These are phyloP conservation scores for Neodiprion virginianus DNA, from an alignment of 1,140 invertebrate genomes.

Conservation along the genomic window DNA sequence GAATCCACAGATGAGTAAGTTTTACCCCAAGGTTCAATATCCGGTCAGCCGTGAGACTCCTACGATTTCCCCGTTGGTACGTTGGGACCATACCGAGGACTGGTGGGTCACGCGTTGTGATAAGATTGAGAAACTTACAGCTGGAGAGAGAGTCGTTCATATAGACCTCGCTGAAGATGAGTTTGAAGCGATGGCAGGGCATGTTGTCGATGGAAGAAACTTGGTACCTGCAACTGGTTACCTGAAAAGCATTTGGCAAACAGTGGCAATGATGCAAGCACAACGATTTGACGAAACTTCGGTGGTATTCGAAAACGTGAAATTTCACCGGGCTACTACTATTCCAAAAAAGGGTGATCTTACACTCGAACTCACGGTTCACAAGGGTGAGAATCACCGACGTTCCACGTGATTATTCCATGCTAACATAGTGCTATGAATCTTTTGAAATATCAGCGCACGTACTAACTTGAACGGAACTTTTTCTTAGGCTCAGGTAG, in stretches of 20 bases:
- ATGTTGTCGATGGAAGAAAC: constrained; percentile 62
- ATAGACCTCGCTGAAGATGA: constrained; percentile 57
- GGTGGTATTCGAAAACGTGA: constrained; percentile 84
- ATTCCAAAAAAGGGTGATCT: constrained; percentile 71
- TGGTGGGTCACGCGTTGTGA: constrained; percentile 62
- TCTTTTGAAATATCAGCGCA: no score
- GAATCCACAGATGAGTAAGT: constrained; percentile 58
- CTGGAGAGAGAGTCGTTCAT: constrained; percentile 41
- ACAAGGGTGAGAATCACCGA: constrained; percentile 65
- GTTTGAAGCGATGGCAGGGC: constrained; percentile 58
- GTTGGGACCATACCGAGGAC: constrained; percentile 86
- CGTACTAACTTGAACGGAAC: no score
- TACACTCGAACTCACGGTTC: constrained; percentile 78
- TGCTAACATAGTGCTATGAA: no score
- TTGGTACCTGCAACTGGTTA: constrained; percentile 63
- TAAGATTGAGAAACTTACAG: constrained; percentile 14
- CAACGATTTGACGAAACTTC: constrained; percentile 71
- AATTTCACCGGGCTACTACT: constrained; percentile 79
- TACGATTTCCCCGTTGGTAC: constrained; percentile 77
- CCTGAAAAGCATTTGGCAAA: constrained; percentile 82
- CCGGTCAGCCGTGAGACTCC: constrained; percentile 83
- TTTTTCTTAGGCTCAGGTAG: constrained; percentile 44
- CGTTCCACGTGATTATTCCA: no score
- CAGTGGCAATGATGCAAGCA: constrained; percentile 76
- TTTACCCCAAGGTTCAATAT: constrained; percentile 73